phyloP scores from a whole-genome alignment of 2,888 invertebrate species.

The Xanthostigma xanthostigma region DNA sequence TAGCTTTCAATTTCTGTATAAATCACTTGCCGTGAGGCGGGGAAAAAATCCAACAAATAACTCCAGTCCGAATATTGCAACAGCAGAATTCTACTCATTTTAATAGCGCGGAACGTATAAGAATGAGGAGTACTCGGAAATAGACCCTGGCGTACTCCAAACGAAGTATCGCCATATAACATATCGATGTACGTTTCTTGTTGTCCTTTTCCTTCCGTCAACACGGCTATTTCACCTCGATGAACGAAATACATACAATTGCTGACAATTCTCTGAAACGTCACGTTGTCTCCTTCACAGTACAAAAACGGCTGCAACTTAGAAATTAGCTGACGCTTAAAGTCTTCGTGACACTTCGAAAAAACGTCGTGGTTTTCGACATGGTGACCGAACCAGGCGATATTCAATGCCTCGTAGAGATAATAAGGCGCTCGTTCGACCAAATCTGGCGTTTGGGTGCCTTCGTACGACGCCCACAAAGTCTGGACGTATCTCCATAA shows the following conservation, averaged over 20 bases:
- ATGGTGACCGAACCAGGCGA: constrained; percentile 17
- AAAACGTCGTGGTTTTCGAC: constrained; percentile 14
- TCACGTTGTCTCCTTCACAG: constrained; percentile 15
- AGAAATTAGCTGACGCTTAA: constrained; percentile 16
- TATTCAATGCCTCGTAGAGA: constrained; percentile 15
- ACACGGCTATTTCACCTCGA: constrained; percentile 13
- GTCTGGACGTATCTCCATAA: constrained; percentile 6
- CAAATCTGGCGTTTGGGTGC: constrained; percentile 10
- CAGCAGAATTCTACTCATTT: constrained; percentile 10
- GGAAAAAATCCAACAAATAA: constrained; percentile 12
- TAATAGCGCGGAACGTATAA: constrained; percentile 15
- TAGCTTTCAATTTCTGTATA: too few species aligned
- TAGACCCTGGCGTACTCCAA: constrained; percentile 15
- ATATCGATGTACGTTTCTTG: constrained; percentile 10
- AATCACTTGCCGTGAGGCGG: constrained; percentile 8
- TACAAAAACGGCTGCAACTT: constrained; percentile 12
- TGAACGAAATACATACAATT: constrained; percentile 19
- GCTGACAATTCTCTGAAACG: constrained; percentile 16
- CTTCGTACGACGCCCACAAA: constrained; percentile 9
- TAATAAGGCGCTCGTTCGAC: constrained; percentile 16
- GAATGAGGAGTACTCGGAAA: constrained; percentile 12
- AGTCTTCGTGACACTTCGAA: constrained; percentile 14
- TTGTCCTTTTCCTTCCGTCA: constrained; percentile 14
- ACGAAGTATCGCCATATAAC: constrained; percentile 11
- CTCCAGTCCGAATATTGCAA: constrained; percentile 10